Evolutionary conservation across 2,888 invertebrate species (phyloP).

Genomic region (Sarcophaga variegata): DNA sequence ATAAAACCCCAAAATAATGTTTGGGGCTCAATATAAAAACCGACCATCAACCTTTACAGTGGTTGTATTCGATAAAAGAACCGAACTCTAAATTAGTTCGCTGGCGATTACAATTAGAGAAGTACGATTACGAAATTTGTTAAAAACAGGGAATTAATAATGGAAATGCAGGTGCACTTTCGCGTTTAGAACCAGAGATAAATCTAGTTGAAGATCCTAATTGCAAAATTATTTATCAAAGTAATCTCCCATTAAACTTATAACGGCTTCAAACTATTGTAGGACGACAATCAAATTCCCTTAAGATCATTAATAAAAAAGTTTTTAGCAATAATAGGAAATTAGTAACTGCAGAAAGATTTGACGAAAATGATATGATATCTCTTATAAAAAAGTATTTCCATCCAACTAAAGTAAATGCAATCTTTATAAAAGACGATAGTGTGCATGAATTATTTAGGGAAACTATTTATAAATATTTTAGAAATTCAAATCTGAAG

Average conservation of each 20-base stretch:
- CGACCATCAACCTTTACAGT: no score
- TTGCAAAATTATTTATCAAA: not conserved
- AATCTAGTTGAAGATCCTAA: not conserved
- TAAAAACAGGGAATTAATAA: not conserved
- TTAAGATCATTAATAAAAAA: not conserved
- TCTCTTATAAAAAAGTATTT: constrained; percentile 7
- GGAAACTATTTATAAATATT: not conserved
- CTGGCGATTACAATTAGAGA: no score
- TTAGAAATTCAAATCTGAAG: not conserved
- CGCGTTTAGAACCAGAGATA: constrained; percentile 42
- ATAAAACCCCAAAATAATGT: no score
- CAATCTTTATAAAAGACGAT: constrained; percentile 11
- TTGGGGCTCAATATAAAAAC: no score
- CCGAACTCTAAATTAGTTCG: no score
- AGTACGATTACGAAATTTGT: not conserved
- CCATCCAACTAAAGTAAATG: constrained; percentile 17
- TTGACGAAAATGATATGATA: not conserved
- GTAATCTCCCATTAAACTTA: not conserved
- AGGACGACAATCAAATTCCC: not conserved
- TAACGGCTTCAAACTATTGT: constrained; percentile 11
- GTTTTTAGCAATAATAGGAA: constrained; percentile 11
- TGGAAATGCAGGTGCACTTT: constrained; percentile 53
- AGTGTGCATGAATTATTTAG: not conserved
- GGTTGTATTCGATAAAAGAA: no score
- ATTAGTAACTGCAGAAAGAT: not conserved